Conservation (phyloP, 1,140 invertebrate species). For the Platyscapa corneri region DNA sequence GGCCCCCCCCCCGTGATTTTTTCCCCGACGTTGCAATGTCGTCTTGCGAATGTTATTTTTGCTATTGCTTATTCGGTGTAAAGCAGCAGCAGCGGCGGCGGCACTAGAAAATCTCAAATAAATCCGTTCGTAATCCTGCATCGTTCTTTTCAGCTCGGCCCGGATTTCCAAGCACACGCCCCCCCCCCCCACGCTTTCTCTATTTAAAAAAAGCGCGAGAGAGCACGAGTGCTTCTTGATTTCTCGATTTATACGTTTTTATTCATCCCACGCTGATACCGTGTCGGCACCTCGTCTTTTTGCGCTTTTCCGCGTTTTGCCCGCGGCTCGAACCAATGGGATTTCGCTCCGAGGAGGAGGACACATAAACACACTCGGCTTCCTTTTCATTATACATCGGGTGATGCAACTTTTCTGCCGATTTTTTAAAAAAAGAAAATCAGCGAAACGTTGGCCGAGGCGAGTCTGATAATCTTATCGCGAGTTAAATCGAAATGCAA, state of each 20-base stretch:
- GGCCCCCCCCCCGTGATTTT: constrained; percentile 51
- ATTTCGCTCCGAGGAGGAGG: too few relatives aligned
- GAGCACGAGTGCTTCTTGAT: not conserved
- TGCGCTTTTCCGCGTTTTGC: not conserved
- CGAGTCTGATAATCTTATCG: too few relatives aligned
- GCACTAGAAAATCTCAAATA: constrained; percentile 72
- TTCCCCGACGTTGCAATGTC: constrained; percentile 12
- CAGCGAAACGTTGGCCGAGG: too few relatives aligned
- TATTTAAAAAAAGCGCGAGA: not conserved
- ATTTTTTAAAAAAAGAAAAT: too few relatives aligned
- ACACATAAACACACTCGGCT: too few relatives aligned
- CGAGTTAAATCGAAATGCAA: too few relatives aligned
- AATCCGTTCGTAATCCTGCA: constrained; percentile 73
- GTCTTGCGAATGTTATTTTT: constrained; percentile 56
- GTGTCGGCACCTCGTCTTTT: not conserved
- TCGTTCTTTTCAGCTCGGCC: constrained; percentile 69
- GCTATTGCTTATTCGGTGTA: constrained; percentile 60
- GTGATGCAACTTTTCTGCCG: too few relatives aligned
- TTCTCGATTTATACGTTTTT: not conserved
- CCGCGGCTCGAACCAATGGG: too few relatives aligned
- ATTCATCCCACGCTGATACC: not conserved
- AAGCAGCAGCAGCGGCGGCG: constrained; percentile 44
- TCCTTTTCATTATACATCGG: too few relatives aligned
- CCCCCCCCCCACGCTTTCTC: not conserved
- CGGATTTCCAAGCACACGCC: constrained; percentile 65